A percentile compares a stretch with the other conserved stretches of the same genome.
phyloP scores from a whole-genome alignment of 2,888 invertebrate genomes.

The Caenorhabditis japonica region DNA sequence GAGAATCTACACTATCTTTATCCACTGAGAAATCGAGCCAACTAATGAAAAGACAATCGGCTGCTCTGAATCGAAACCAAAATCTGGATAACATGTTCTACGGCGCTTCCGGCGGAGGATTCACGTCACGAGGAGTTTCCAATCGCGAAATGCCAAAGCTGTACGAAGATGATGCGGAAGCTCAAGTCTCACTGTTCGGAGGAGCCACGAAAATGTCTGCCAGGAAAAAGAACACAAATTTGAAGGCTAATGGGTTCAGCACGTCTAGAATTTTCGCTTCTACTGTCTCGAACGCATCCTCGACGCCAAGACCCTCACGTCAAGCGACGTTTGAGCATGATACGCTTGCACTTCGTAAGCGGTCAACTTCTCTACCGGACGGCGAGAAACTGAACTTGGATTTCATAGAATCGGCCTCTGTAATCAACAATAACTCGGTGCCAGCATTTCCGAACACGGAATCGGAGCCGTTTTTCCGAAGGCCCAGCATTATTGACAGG shows the following conservation, averaged over 20 bases:
- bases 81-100: constrained; percentile 25
- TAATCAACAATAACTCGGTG: constrained; percentile 11
- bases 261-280: constrained; percentile 42
- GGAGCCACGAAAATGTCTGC: constrained; percentile 15
- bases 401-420: constrained; percentile 25
- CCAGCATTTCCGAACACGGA: constrained; percentile 13
- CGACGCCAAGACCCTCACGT: constrained; percentile 16
- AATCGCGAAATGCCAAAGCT: constrained; percentile 54
- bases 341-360: constrained; percentile 46
- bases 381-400: constrained; percentile 64
- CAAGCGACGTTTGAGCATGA: constrained; percentile 43
- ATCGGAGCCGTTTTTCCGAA: constrained; percentile 16
- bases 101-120: constrained; percentile 45
- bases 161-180: constrained; percentile 52
- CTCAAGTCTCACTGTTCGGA: constrained; percentile 25
- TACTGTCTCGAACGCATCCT: constrained; percentile 33
- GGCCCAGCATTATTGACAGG: constrained; percentile 21
- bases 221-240: constrained; percentile 18
- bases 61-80: constrained; percentile 13
- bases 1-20: constrained; percentile 61
- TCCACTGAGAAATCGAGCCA: constrained; percentile 47
- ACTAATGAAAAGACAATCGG: constrained; percentile 43
- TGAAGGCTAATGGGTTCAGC: constrained; percentile 38
- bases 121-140: constrained; percentile 54
- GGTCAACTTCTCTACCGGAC: constrained; percentile 69